A percentile compares a stretch with the other conserved stretches of the same genome.
Evolutionary conservation across 2,888 invertebrate species (phyloP).

Genomic region (Rotaria sp.): DNA sequence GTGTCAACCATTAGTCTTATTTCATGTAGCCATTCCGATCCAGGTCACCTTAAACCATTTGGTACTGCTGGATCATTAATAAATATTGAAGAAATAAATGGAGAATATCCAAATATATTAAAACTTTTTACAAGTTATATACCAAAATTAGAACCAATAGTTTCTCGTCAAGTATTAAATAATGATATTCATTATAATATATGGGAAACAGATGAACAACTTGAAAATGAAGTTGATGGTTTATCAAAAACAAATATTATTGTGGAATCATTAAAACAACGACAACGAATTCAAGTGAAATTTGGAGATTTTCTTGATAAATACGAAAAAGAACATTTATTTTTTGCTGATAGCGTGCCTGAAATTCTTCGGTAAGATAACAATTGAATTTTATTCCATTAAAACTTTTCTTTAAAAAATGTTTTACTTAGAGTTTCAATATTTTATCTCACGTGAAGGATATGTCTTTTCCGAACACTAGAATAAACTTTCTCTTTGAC

Average conservation of each 20-base stretch:
- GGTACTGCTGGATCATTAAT: conserved; percentile 46
- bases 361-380: neutral
- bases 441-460: too few relatives aligned
- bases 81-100: conserved; percentile 44
- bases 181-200: neutral
- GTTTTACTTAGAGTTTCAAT: too few relatives aligned
- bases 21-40: neutral
- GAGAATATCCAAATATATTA: conserved; percentile 45
- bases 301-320: conserved; percentile 46
- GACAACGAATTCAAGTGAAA: neutral
- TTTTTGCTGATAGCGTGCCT: neutral
- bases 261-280: neutral
- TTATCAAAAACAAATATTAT: neutral
- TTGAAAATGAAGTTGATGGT: neutral
- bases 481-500: too few relatives aligned
- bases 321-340: conserved; percentile 43
- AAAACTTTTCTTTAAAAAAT: too few relatives aligned
- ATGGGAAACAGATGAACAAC: neutral
- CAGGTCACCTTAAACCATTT: conserved; percentile 48
- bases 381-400: too few relatives aligned
- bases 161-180: neutral
- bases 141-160: neutral
- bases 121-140: neutral
- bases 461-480: too few relatives aligned
- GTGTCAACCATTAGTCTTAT: neutral